Base-by-base conservation (phyloP, 2,113 vertebrate genomes). In the Trichechus manatus region DNA sequence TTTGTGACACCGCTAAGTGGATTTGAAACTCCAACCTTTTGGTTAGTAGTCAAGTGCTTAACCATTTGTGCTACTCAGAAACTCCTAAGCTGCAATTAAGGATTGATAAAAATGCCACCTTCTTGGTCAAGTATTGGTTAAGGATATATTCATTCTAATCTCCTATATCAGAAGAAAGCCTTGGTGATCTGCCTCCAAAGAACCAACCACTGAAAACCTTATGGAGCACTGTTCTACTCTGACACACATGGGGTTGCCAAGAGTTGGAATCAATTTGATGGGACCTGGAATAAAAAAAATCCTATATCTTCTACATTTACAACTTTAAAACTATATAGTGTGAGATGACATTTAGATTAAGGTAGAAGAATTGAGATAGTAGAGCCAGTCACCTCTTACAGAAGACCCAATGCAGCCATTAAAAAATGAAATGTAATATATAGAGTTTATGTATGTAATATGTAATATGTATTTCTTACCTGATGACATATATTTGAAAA, bases 91-190 rank as follows among this genome's bases (percentile, higher is more conserved):
- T 61, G 22, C 22, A 9, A 63, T 88, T 75, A 86, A 14, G 56
- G 33, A 64, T 81, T 70, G 88, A 53, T 74, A 84, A 82, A 94
- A 93, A 87, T 88, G 1, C 23, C 39, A 87, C 72, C n/a, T 90
- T 90, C 19, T 47, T 88, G 56, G 59, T 87, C 29, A 70, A 44
- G 6, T 63, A 31, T 23, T 42, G 33, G 11, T 84, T 75, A 64
- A 79, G 42, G 23, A 87, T 59, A 74, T 75, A 93, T 53, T 66
- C 10, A 68, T 83, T 27, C 23, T 64, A 68, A 13, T n/a, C 31
- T 84, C 42, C 31, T 79, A 15, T 47, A 44, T 63, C 33, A 7
- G 59, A 61, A 56, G 53, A 56, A 56, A 56, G 53, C 11, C 53
- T 56, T 56, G 53, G 15, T 56, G 53, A 56, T 56, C 53, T 56